A percentile compares a stretch with the other conserved stretches of the same genome.
Conservation (phyloP, 2,888 invertebrate genomes). For the Panzeria rudis region DNA sequence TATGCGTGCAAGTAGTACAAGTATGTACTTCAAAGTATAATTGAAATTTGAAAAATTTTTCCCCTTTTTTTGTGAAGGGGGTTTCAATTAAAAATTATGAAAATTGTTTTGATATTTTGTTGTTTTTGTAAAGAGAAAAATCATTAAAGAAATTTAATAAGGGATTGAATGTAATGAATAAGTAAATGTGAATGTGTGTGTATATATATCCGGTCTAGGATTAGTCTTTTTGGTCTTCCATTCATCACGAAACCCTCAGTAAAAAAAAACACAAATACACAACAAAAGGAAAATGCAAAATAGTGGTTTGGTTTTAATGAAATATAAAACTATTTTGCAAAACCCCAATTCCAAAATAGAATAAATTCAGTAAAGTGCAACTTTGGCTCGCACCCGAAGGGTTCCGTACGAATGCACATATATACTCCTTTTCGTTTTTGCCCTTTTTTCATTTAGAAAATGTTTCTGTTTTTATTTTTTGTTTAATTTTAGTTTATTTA, state of each 20-base stretch:
- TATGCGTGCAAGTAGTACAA: constrained; percentile 17
- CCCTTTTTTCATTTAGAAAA: too few relatives aligned
- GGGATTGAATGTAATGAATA: constrained; percentile 17
- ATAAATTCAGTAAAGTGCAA: too few relatives aligned
- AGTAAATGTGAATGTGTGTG: constrained; percentile 17
- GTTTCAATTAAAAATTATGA: constrained; percentile 37
- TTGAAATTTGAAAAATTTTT: constrained; percentile 18
- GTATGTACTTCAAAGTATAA: not conserved
- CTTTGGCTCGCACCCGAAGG: too few relatives aligned
- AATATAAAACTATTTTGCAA: too few relatives aligned
- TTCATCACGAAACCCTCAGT: not conserved
- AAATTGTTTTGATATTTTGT: not conserved
- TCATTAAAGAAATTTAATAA: not conserved
- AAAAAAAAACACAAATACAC: not conserved
- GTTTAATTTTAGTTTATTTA: too few relatives aligned
- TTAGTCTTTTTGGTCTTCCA: constrained; percentile 50
- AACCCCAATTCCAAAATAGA: too few relatives aligned
- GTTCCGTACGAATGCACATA: too few relatives aligned
- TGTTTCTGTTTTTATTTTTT: too few relatives aligned
- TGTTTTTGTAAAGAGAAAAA: not conserved
- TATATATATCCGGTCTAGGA: constrained; percentile 52
- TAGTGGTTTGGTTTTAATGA: too few relatives aligned
- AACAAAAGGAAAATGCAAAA: too few relatives aligned
- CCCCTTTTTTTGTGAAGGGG: not conserved
- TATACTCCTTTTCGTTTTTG: too few relatives aligned